Evolutionary conservation across 92 coral and sea anemone species (phyloP), one percentile per base, ranked within the genome.

Genomic region (Umimayanthus chanpuru): DNA sequence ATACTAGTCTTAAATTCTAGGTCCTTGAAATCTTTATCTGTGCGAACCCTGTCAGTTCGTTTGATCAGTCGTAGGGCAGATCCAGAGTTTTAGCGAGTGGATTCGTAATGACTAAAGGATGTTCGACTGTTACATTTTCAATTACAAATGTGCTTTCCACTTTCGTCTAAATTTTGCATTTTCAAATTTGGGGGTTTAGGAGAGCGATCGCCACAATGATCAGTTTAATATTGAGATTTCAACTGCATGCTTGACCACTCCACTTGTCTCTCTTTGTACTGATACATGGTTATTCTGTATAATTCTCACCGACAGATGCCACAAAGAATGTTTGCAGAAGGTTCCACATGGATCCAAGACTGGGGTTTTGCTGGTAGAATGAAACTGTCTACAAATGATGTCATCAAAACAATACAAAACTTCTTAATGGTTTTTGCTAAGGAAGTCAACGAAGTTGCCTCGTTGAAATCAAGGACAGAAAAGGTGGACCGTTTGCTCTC

Each of bases 351-450:
- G 76, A 89, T 96, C 16, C 67, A 90, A 29, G 90, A 89, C 21
- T 96, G 98, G 98, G 93, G 91, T 77, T 96, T 96, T 90, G 98
- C 88, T 44, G 93, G 93, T 26, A 88, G 98, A 82, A 50, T 94
- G 50, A 89, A 88, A 16, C 92, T 92, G 18, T 84, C 85, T 8
- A 84, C 86, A 55, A 47, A 49, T 36, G 94, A 94, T 73, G 94
- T 94, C 66, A 77, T 90, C 21, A 50, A 85, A 10, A 93, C 93
- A 28, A 81, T 96, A 64, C 80, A 89, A 39, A 92, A 76, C 61
- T 93, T 82, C 74, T 73, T 96, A 66, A 64, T 8, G 41, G 93
- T 82, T 76, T 92, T 90, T 75, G 84, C 71, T 29, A 40, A 93
- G 43, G 88, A 92, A 85, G 91, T 93, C 55, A 28, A 90, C 2